Evolutionary conservation across 2,797 vertebrate genomes (phyloP), one percentile per base, ranked within the genome.

Genomic region (Salmo trutta): DNA sequence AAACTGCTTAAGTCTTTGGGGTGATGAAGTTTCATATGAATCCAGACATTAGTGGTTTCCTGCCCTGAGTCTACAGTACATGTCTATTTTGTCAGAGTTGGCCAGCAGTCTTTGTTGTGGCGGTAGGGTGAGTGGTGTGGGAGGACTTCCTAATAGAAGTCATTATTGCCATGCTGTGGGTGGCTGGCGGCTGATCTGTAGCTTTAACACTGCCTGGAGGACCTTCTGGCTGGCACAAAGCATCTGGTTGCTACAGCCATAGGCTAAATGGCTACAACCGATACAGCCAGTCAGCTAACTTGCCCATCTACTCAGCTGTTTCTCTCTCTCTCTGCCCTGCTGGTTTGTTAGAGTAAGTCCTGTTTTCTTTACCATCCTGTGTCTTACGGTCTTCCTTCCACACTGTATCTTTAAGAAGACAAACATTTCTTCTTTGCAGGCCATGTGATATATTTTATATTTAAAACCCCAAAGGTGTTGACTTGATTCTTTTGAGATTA

Each of bases 51-150:
- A 82, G 76, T 70, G 77, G 66, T 74, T 47, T 71, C 66, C 52
- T 69, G 53, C 41, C 10, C 41, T 67, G 29, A 68, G 71, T 52
- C 71, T 36, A 56, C 29, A 47, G 10, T 3, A 47, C 65, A 31
- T 56, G 51, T 69, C 71, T 54, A 62, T 24, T 41, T 21, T 72
- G 75, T 78, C 79, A 73, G 83, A 84, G 88, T 82, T 71, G 84
- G 79, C 82, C 77, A 62, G 31, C 12, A 54, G 56, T 79, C 82
- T 90, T 83, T 91, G 87, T 90, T 91, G 91, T 91, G 89, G 87
- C 81, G 84, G 54, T 33, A 76, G 86, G 77, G 59, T 24, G 27
- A 17, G 53, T 6, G 68, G 82, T 79, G 91, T 92, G 84, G 89
- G 92, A 86, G 86, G 85, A 87, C 82, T 33, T 33, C 33, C 5